Conservation (phyloP, 2,888 invertebrate species). For the Leptothorax acervorum region DNA sequence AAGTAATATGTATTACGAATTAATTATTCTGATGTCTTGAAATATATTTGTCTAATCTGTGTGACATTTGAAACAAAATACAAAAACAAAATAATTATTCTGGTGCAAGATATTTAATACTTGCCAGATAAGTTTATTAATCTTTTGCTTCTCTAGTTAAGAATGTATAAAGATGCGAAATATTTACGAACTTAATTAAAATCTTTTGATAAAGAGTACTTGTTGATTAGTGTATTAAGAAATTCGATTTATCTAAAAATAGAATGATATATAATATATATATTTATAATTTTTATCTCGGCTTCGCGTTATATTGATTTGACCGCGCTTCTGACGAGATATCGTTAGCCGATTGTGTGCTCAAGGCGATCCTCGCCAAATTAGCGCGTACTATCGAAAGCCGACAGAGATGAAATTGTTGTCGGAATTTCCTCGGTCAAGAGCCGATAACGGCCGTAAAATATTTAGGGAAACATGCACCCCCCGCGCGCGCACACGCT, state of each 20-base stretch:
- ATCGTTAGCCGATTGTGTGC: conserved; percentile 30
- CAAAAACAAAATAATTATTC: conserved; percentile 1
- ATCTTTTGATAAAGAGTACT: neutral
- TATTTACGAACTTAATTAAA: neutral
- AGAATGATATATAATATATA: neutral
- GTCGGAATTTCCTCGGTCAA: conserved; percentile 74
- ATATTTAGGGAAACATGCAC: conserved; percentile 78
- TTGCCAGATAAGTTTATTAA: neutral
- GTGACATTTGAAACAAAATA: neutral
- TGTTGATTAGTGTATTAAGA: neutral
- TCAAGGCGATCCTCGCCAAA: conserved; percentile 45
- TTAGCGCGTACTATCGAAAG: conserved; percentile 61
- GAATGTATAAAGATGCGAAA: neutral
- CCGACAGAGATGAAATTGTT: conserved; percentile 69
- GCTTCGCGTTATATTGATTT: conserved; percentile 25
- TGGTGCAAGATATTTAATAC: neutral
- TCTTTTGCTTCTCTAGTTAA: neutral
- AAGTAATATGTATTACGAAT: neutral
- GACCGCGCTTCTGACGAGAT: conserved; percentile 26
- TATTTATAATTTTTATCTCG: neutral
- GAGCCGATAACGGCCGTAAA: conserved; percentile 76
- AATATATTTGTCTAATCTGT: neutral
- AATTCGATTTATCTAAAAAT: neutral
- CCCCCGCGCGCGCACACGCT: conserved; percentile 49
- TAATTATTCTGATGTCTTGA: neutral